Conservation (phyloP, 2,888 invertebrate genomes). For the Furcula furcula region DNA sequence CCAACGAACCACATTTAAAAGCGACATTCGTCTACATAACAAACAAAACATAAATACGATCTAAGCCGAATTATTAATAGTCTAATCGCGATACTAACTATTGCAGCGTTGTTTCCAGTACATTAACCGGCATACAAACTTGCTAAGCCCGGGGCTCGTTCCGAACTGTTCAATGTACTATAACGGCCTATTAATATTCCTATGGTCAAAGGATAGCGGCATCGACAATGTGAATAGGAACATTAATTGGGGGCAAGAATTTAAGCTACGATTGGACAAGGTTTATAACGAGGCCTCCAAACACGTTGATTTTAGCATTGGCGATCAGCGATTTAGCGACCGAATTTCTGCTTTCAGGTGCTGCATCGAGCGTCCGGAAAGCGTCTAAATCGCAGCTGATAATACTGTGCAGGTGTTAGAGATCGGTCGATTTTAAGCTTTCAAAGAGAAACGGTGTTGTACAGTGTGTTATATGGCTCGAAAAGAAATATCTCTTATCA, state of each 20-base stretch:
- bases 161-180: conserved; percentile 32
- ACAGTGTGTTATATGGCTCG: too few species aligned
- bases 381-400: too few species aligned
- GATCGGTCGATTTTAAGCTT: too few species aligned
- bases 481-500: too few species aligned
- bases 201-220: conserved; percentile 19
- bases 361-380: too few species aligned
- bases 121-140: conserved; percentile 28
- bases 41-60: conserved; percentile 4
- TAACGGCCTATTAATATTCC: conserved; percentile 25
- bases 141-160: conserved; percentile 24
- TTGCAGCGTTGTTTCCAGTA: conserved; percentile 29
- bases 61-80: conserved; percentile 28
- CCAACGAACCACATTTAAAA: background rate
- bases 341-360: too few species aligned
- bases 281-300: too few species aligned
- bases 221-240: background rate
- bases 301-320: too few species aligned
- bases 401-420: too few species aligned
- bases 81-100: conserved; percentile 33
- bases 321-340: too few species aligned
- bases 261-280: background rate
- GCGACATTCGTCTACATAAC: too few species aligned
- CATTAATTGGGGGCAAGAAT: background rate
- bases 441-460: too few species aligned